Percentiles rank a stretch among this genome's conserved stretches.
Evolutionary conservation across 2,888 invertebrate species (phyloP).

Genomic region (Saturnia japonica): DNA sequence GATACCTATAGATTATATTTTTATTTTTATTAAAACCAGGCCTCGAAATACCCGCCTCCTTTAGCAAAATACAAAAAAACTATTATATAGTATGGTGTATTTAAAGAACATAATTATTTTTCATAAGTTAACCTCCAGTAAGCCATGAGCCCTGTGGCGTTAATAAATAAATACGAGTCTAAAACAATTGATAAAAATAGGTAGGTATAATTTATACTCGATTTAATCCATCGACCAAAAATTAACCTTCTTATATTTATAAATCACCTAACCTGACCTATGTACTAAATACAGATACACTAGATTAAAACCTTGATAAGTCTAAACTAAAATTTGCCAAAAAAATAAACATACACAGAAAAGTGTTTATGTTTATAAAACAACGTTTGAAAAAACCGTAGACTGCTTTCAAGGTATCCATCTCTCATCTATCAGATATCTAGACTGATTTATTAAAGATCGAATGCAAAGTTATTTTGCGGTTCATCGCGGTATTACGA

Average conservation of each 20-base stretch:
- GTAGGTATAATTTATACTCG: not conserved
- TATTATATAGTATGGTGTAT: too few relatives aligned
- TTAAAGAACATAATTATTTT: too few relatives aligned
- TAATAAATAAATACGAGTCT: not conserved
- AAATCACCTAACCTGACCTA: not conserved
- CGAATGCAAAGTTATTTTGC: constrained; percentile 36
- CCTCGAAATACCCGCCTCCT: too few relatives aligned
- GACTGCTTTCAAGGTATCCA: constrained; percentile 18
- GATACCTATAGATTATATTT: too few relatives aligned
- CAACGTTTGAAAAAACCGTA: not conserved
- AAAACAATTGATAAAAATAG: not conserved
- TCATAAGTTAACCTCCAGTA: not conserved
- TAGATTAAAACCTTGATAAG: not conserved
- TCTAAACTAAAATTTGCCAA: constrained; percentile 1
- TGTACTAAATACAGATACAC: not conserved
- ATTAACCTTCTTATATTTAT: not conserved
- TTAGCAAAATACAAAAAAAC: too few relatives aligned
- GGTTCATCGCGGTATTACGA: constrained; percentile 38
- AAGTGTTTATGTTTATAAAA: not conserved
- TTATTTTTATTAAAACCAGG: too few relatives aligned
- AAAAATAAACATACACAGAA: constrained; percentile 6
- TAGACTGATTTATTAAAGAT: constrained; percentile 34
- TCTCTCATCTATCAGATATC: constrained; percentile 16
- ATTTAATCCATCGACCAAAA: not conserved
- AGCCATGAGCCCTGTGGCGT: not conserved